Conservation (phyloP, 2,888 invertebrate genomes). For the Stegophylla sp. region DNA sequence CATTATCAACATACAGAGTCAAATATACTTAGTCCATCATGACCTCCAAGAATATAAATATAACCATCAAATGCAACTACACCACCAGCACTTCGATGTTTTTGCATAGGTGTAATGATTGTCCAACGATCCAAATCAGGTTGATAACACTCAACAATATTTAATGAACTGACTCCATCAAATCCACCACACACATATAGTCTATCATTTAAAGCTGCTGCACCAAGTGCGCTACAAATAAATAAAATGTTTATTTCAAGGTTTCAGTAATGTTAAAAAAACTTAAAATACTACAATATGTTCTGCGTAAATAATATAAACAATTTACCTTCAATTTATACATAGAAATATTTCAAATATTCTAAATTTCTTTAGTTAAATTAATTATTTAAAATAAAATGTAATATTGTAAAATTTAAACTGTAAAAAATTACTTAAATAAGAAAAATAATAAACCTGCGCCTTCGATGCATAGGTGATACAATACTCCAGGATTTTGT, state of each 20-base stretch:
- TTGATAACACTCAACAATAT: constrained; percentile 82
- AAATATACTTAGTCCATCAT: constrained; percentile 86
- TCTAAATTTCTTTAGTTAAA: too few relatives aligned
- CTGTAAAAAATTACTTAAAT: too few relatives aligned
- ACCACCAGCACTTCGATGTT: constrained; percentile 76
- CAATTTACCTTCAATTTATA: too few relatives aligned
- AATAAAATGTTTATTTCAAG: neutral
- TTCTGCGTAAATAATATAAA: too few relatives aligned
- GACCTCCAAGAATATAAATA: constrained; percentile 84
- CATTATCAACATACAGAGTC: constrained; percentile 70
- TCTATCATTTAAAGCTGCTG: constrained; percentile 78
- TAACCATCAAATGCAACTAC: constrained; percentile 75
- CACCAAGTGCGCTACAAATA: constrained; percentile 75
- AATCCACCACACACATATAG: constrained; percentile 87
- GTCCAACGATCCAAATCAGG: constrained; percentile 78
- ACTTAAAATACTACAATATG: too few relatives aligned
- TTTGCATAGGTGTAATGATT: constrained; percentile 76
- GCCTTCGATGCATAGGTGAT: constrained; percentile 79
- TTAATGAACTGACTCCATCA: constrained; percentile 82
- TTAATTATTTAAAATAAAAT: too few relatives aligned
- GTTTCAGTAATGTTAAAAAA: neutral
- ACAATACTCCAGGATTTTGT: constrained; percentile 78
- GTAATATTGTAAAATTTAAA: too few relatives aligned
- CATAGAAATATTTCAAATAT: too few relatives aligned
- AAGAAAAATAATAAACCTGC: constrained; percentile 69